Base-by-base conservation (phyloP, 1,140 invertebrate species). In the Halictus rubicundus region DNA sequence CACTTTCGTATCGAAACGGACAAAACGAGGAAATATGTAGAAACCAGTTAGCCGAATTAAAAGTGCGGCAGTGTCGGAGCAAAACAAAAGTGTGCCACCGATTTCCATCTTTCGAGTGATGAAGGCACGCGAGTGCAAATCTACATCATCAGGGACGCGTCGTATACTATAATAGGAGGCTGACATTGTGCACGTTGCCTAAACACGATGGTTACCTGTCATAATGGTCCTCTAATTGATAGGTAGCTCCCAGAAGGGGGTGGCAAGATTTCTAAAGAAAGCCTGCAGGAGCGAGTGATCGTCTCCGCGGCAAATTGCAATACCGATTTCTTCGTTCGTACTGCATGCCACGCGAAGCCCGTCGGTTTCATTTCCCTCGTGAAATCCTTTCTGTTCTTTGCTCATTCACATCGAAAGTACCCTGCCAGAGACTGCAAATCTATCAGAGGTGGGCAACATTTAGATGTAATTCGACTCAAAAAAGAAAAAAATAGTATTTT, bases 211-310 rank as follows among this genome's bases (percentile, higher is more conserved):
- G 85, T 84, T 86, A 87, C 80, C 81, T 74, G 81, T 85, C 77
- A 84, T 90, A 90, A 89, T 90, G 80, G 61, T 19, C 81, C 66
- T 63, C 81, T 90, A 90, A 90, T 89, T 90, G 88, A 90, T 88
- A 85, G 85, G 74, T 74, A 70, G 46, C 70, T 32, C 63, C 74
- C 71, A 83, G 78, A 85, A 71, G 64, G 68, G 73, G 80, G 79
- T 85, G 68, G 74, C 68, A 61, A 75, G 80, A 85, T 89, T 89
- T 90, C 87, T 89, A 89, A 88, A 90, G 88, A 89, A 90, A 90
- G 88, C 86, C 81, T 86, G 8, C 25, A 57, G 66, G 65, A 68
- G 21, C 52, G 73, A 21, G 7, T 16, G 68, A 37, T 74, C 59
- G 59, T 77, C 57, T 59, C 37, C 32, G 66, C 57, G 72, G 52